Evolutionary conservation across 2,797 vertebrate species (phyloP).

Genomic region (Todus mexicanus): DNA sequence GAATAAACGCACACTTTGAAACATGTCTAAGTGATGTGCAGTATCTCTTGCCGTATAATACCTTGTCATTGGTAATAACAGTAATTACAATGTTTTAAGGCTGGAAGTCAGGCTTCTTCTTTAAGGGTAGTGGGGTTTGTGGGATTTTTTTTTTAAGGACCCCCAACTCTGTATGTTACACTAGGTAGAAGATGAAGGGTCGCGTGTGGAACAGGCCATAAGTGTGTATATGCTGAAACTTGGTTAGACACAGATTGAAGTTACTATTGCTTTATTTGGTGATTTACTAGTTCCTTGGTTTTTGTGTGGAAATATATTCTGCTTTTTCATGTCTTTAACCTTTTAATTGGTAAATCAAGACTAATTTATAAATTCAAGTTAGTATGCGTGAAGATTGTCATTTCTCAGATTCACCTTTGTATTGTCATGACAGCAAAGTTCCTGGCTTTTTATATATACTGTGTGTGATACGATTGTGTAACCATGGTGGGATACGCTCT

Average conservation of each 20-base stretch:
- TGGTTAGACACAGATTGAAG: neutral
- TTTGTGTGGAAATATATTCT: neutral
- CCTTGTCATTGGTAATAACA: neutral
- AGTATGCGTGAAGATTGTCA: neutral
- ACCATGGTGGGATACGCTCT: neutral
- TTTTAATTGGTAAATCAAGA: neutral
- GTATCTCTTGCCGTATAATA: neutral
- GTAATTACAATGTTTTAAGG: neutral
- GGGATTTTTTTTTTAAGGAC: neutral
- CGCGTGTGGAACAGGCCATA: neutral
- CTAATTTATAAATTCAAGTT: neutral
- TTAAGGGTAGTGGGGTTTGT: neutral
- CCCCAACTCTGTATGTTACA: neutral
- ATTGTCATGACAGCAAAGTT: neutral
- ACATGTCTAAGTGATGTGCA: neutral
- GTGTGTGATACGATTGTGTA: neutral
- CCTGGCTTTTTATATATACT: neutral
- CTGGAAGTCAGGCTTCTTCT: neutral
- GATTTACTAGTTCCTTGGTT: neutral
- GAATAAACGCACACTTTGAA: neutral
- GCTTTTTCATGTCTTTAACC: neutral
- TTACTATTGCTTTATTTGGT: neutral
- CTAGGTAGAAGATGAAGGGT: neutral
- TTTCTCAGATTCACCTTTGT: neutral
- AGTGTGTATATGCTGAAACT: neutral